Conservation (phyloP, 2,888 invertebrate genomes). For the Agonopterix alstromeriana region DNA sequence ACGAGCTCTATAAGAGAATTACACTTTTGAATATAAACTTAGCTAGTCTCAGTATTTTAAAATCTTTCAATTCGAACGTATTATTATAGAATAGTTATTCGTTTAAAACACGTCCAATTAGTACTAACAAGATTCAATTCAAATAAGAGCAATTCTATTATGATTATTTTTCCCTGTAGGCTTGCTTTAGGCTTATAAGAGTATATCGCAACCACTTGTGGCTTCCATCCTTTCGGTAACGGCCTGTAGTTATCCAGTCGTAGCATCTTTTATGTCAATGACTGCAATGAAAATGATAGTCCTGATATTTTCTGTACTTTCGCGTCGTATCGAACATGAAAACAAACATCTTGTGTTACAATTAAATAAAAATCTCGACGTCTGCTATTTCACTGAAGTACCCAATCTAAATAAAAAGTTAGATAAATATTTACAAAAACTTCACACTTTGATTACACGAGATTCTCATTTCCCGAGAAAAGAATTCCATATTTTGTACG, state of each 20-base stretch:
- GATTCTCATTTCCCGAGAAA: constrained; percentile 32
- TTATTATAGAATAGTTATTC: too few relatives aligned
- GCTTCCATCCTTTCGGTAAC: constrained; percentile 8
- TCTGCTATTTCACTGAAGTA: too few relatives aligned
- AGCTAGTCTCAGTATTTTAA: too few relatives aligned
- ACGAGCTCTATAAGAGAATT: constrained; percentile 19
- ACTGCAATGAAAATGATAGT: too few relatives aligned
- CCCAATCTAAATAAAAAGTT: too few relatives aligned
- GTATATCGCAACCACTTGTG: constrained; percentile 6
- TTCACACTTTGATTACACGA: constrained; percentile 41
- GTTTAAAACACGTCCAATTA: background rate
- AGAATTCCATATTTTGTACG: constrained; percentile 37
- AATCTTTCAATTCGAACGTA: too few relatives aligned
- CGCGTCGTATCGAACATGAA: too few relatives aligned
- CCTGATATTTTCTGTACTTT: too few relatives aligned
- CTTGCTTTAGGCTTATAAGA: background rate
- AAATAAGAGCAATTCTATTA: background rate
- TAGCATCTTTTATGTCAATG: too few relatives aligned
- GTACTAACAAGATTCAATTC: background rate
- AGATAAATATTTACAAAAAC: constrained; percentile 21
- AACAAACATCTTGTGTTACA: too few relatives aligned
- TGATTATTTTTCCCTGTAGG: background rate
- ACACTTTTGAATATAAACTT: too few relatives aligned
- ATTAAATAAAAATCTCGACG: too few relatives aligned
- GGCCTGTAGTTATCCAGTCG: background rate